Conservation (phyloP, 1,140 invertebrate genomes). For the Dendroctonus valens region DNA sequence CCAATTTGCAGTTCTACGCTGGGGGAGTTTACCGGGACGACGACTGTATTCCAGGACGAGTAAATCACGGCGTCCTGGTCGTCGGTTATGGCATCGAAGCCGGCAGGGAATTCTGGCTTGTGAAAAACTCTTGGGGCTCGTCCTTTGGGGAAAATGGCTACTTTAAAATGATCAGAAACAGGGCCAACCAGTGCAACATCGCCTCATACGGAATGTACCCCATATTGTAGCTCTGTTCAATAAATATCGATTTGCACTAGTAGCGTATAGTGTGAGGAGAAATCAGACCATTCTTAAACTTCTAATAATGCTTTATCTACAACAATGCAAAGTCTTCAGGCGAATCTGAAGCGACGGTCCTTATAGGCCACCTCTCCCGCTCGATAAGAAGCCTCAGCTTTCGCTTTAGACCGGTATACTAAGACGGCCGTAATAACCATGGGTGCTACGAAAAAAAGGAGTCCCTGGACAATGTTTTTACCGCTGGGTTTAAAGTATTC, state of each 20-base stretch:
- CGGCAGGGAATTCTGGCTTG: constrained; percentile 74
- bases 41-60: constrained; percentile 51
- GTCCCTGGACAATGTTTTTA: constrained; percentile 56
- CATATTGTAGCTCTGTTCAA: constrained; percentile 32
- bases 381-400: constrained; percentile 58
- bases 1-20: constrained; percentile 40
- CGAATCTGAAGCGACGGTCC: constrained; percentile 54
- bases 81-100: constrained; percentile 77
- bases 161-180: constrained; percentile 86
- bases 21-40: constrained; percentile 36
- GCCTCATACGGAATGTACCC: constrained; percentile 58
- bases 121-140: constrained; percentile 83
- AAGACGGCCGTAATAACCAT: constrained; percentile 57
- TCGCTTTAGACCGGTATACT: constrained; percentile 56
- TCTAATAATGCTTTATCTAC: neutral
- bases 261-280: neutral
- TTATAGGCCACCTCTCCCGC: constrained; percentile 70
- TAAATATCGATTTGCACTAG: neutral
- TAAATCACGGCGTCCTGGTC: constrained; percentile 86
- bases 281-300: neutral
- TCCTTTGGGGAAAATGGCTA: constrained; percentile 85
- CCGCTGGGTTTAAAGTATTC: constrained; percentile 68
- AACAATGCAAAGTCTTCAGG: neutral
- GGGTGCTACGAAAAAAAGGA: constrained; percentile 59
- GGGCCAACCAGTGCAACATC: constrained; percentile 83